Evolutionary conservation across 2,888 invertebrate species (phyloP).

Genomic region (Ophioninae sp.): DNA sequence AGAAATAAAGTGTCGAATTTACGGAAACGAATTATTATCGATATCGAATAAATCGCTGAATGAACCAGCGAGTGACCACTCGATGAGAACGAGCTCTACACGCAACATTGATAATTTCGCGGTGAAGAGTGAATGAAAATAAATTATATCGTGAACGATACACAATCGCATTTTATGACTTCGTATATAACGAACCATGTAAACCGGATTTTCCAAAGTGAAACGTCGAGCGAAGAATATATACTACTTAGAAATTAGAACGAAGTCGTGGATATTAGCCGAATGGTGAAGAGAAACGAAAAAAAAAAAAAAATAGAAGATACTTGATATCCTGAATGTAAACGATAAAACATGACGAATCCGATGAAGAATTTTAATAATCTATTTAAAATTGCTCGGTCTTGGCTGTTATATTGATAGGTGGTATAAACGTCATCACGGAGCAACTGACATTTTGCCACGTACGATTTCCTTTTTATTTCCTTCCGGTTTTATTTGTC

Average conservation of each 20-base stretch:
- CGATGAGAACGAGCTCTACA: neutral
- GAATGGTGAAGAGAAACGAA: conserved; percentile 52
- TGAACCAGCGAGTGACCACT: neutral
- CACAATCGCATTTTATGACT: conserved; percentile 34
- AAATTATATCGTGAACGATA: conserved; percentile 24
- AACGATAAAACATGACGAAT: conserved; percentile 66
- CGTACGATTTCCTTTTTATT: conserved; percentile 29
- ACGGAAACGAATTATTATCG: conserved; percentile 32
- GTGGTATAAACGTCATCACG: conserved; percentile 65
- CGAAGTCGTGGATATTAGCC: conserved; percentile 58
- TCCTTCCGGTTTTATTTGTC: neutral
- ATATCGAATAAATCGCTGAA: conserved; percentile 31
- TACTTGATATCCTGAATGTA: conserved; percentile 64
- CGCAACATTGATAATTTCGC: conserved; percentile 1
- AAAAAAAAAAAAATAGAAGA: conserved; percentile 42
- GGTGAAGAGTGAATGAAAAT: neutral
- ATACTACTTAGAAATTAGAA: conserved; percentile 62
- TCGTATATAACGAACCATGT: conserved; percentile 39
- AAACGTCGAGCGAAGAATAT: conserved; percentile 32
- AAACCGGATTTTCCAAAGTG: neutral
- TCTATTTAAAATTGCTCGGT: conserved; percentile 70
- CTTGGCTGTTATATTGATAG: conserved; percentile 69
- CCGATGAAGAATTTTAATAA: conserved; percentile 63
- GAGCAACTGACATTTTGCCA: conserved; percentile 58
- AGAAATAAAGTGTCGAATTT: conserved; percentile 25